Conservation (phyloP, 2,888 invertebrate genomes). For the Hylaea fasciaria region DNA sequence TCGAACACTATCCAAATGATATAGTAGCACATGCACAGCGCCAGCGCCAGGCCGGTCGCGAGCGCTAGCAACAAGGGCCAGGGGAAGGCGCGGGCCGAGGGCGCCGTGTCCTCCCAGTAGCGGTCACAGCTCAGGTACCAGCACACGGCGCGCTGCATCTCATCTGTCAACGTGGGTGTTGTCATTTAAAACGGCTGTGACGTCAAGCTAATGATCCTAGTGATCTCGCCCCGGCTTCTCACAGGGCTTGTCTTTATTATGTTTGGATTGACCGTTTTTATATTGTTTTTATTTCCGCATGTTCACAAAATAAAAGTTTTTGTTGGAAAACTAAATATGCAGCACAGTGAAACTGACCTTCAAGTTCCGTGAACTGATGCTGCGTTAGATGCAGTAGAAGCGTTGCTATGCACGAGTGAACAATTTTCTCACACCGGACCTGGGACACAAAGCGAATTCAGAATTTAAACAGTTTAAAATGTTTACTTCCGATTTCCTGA, state of each 20-base stretch:
- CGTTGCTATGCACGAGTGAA: conserved; percentile 93
- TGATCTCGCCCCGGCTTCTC: too few species aligned
- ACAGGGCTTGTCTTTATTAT: too few species aligned
- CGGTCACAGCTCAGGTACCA: conserved; percentile 97
- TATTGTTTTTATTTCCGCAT: too few species aligned
- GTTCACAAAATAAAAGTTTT: too few species aligned
- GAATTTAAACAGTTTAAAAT: too few species aligned
- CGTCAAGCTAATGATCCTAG: too few species aligned
- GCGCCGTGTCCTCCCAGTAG: conserved; percentile 94
- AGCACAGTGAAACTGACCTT: conserved; percentile 84
- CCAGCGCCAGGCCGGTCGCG: conserved; percentile 91
- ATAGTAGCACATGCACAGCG: conserved; percentile 95
- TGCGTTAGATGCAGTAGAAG: conserved; percentile 91
- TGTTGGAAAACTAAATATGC: too few species aligned
- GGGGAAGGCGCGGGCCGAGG: conserved; percentile 90
- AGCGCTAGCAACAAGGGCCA: conserved; percentile 92
- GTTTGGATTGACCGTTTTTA: too few species aligned
- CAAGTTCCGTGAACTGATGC: conserved; percentile 93
- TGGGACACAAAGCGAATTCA: conserved; percentile 37
- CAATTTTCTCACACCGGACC: conserved; percentile 89
- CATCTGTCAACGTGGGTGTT: conserved; percentile 85
- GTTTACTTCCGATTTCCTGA: too few species aligned
- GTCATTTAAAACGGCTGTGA: too few species aligned
- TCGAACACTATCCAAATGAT: conserved; percentile 96
- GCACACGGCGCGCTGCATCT: conserved; percentile 94